Percentiles rank a stretch among this genome's conserved stretches.
phyloP scores from a whole-genome alignment of 2,888 invertebrate species.

The Sarcophaga variegata region DNA sequence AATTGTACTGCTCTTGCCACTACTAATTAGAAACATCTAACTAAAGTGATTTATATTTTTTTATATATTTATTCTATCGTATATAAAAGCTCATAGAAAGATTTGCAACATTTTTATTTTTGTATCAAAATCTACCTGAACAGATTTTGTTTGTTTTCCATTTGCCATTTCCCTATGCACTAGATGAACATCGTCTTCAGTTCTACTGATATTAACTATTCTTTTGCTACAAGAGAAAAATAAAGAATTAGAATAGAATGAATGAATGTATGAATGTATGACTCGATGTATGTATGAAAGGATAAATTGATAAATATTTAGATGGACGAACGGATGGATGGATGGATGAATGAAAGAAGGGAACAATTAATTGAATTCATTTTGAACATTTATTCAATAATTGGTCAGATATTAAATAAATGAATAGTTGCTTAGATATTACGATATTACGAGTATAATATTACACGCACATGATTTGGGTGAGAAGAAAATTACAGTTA shows the following conservation, averaged over 20 bases:
- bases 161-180: slow-evolving; percentile 88
- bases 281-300: neutral
- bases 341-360: neutral
- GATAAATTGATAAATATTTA: neutral
- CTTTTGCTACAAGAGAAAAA: slow-evolving; percentile 86
- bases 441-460: too few relatives aligned
- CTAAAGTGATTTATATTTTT: slow-evolving; percentile 46
- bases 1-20: slow-evolving; percentile 28
- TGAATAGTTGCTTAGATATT: too few relatives aligned
- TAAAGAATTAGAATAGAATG: slow-evolving; percentile 74
- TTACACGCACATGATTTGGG: too few relatives aligned
- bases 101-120: slow-evolving; percentile 28
- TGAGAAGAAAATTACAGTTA: too few relatives aligned
- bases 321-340: neutral
- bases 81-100: slow-evolving; percentile 13
- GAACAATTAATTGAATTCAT: neutral
- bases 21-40: slow-evolving; percentile 53
- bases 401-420: too few relatives aligned
- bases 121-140: slow-evolving; percentile 84
- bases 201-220: slow-evolving; percentile 88
- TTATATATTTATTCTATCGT: slow-evolving; percentile 15
- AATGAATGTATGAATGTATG: slow-evolving; percentile 33
- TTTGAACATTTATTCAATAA: too few relatives aligned
- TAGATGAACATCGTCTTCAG: slow-evolving; percentile 89
- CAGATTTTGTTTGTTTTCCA: slow-evolving; percentile 88